These are phyloP conservation scores for Spea multiplicata DNA, from an alignment of 2,113 vertebrate genomes.

Conservation along the genomic window DNA sequence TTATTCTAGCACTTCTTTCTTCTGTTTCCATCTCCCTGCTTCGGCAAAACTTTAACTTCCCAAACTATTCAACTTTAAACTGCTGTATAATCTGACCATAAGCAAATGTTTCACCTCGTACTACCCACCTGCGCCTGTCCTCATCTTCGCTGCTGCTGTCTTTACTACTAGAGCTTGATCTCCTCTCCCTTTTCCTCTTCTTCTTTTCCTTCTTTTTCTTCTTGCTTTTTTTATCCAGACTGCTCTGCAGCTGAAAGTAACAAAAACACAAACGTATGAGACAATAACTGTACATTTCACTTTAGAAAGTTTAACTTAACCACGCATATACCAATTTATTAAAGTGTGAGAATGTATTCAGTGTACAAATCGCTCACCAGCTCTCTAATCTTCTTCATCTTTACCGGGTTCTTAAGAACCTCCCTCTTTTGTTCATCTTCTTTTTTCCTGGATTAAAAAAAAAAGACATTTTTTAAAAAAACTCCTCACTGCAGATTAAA, in stretches of 20 bases:
- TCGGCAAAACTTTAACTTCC: too few relatives aligned
- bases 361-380: slow-evolving; percentile 70
- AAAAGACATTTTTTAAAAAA: not conserved
- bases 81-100: too few relatives aligned
- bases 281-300: too few relatives aligned
- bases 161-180: slow-evolving; percentile 68
- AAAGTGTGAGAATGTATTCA: not conserved
- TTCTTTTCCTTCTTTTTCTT: slow-evolving; percentile 78
- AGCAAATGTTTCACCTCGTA: too few relatives aligned
- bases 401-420: slow-evolving; percentile 91
- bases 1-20: too few relatives aligned
- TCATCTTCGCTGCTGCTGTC: slow-evolving; percentile 59
- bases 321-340: too few relatives aligned
- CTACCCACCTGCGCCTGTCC: not conserved
- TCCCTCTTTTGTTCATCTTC: slow-evolving; percentile 95
- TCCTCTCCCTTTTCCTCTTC: slow-evolving; percentile 76
- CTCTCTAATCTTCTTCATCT: slow-evolving; percentile 97
- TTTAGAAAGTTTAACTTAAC: too few relatives aligned
- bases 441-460: slow-evolving; percentile 72
- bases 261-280: not conserved
- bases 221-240: slow-evolving; percentile 85
- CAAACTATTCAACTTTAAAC: too few relatives aligned
- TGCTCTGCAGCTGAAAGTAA: slow-evolving; percentile 78
- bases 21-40: too few relatives aligned
- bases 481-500: too few relatives aligned